These are phyloP conservation scores for Ricordea florida DNA, from an alignment of 92 coral and sea anemone species.

Conservation along the genomic window DNA sequence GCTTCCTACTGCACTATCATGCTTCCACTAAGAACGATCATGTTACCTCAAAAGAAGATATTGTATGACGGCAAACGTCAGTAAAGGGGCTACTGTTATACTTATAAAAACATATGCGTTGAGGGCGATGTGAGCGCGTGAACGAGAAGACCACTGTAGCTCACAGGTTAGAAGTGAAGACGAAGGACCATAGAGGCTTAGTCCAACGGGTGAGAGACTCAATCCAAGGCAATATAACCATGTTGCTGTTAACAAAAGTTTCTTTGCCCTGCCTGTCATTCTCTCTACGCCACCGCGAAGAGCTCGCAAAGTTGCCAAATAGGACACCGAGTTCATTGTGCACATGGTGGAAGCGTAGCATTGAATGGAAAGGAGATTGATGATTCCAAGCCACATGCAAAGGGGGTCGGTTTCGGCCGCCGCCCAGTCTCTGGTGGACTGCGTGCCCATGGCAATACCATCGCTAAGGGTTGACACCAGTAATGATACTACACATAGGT, in stretches of 20 bases:
- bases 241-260: not conserved
- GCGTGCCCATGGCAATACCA: not conserved
- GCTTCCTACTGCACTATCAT: too few relatives aligned
- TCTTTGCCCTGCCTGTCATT: not conserved
- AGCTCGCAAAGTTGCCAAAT: not conserved
- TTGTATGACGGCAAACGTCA: not conserved
- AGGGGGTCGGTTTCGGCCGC: not conserved
- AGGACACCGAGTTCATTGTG: not conserved
- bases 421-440: not conserved
- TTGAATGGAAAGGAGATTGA: not conserved
- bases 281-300: not conserved
- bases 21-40: too few relatives aligned
- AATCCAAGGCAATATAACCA: conserved; percentile 1
- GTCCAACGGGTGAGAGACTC: not conserved
- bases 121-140: not conserved
- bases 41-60: conserved; percentile 7
- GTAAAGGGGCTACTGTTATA: not conserved
- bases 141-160: conserved; percentile 10
- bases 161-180: conserved; percentile 2
- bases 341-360: conserved; percentile 4
- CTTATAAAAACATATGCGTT: not conserved
- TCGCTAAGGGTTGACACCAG: not conserved
- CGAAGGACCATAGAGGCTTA: not conserved
- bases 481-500: not conserved
- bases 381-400: conserved; percentile 2